A percentile compares a stretch with the other conserved stretches of the same genome.
phyloP scores from a whole-genome alignment of 2,797 vertebrate species.

The Sphenopsis melanotis region DNA sequence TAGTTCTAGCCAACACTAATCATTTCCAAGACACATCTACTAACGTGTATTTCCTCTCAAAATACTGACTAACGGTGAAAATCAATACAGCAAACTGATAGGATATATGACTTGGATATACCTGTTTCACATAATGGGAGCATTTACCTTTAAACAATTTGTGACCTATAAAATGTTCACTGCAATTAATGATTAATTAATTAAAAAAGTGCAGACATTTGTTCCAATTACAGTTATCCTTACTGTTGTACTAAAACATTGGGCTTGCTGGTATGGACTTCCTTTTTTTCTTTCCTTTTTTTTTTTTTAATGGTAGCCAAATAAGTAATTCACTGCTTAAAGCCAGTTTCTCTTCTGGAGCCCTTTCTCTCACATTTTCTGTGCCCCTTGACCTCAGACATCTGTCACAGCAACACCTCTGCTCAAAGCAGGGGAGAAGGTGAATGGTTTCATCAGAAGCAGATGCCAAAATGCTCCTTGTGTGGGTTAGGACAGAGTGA shows the following conservation, averaged over 20 bases:
- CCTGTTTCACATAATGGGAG: background rate
- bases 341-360: background rate
- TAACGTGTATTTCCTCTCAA: constrained; percentile 13
- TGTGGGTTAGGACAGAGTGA: background rate
- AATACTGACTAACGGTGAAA: constrained; percentile 13
- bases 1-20: background rate
- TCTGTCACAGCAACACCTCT: background rate
- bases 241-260: background rate
- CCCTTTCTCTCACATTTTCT: background rate
- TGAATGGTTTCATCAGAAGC: background rate
- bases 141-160: constrained; percentile 26
- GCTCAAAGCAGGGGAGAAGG: background rate
- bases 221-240: constrained; percentile 16
- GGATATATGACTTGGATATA: background rate
- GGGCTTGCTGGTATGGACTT: background rate
- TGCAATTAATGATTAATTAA: constrained; percentile 27
- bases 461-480: background rate
- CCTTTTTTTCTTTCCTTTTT: accelerated
- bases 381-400: background rate
- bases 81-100: background rate
- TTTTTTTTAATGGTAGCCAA: background rate
- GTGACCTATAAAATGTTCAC: constrained; percentile 29
- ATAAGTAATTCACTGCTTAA: background rate
- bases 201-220: background rate
- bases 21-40: background rate